Percentiles rank a stretch among this genome's conserved stretches.
Evolutionary conservation across 2,888 invertebrate genomes (phyloP).

Genomic region (Sialis lutaria): DNA sequence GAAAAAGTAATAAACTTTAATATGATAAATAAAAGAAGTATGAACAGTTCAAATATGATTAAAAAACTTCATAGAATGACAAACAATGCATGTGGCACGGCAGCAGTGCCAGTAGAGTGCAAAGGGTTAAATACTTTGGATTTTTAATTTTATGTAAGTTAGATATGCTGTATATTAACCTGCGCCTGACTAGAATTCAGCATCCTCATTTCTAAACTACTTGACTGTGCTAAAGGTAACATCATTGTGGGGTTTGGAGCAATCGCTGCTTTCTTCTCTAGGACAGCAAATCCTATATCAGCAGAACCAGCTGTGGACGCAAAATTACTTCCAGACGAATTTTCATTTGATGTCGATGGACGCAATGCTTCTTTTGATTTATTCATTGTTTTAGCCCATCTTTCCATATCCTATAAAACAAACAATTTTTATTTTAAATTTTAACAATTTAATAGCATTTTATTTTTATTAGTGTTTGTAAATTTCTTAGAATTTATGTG

Average conservation of each 20-base stretch:
- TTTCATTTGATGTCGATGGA: constrained; percentile 11
- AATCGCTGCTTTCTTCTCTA: constrained; percentile 51
- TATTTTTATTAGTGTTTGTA: too few species aligned
- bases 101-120: too few species aligned
- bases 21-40: too few species aligned
- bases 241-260: not conserved
- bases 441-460: not conserved
- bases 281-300: constrained; percentile 82
- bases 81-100: too few species aligned
- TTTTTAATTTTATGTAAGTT: too few species aligned
- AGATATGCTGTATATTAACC: not conserved
- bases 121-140: too few species aligned
- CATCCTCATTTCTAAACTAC: not conserved
- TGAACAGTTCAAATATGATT: too few species aligned
- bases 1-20: too few species aligned
- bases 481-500: not conserved
- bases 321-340: not conserved
- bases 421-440: not conserved
- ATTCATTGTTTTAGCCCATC: constrained; percentile 94
- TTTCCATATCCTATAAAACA: constrained; percentile 50
- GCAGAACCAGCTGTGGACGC: constrained; percentile 50
- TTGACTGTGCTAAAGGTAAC: not conserved
- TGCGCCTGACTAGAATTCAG: not conserved
- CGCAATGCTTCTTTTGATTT: constrained; percentile 70
- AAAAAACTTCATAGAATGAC: too few species aligned